phyloP scores from a whole-genome alignment of 2,113 vertebrate species.

The Phylloscopus whistleri region DNA sequence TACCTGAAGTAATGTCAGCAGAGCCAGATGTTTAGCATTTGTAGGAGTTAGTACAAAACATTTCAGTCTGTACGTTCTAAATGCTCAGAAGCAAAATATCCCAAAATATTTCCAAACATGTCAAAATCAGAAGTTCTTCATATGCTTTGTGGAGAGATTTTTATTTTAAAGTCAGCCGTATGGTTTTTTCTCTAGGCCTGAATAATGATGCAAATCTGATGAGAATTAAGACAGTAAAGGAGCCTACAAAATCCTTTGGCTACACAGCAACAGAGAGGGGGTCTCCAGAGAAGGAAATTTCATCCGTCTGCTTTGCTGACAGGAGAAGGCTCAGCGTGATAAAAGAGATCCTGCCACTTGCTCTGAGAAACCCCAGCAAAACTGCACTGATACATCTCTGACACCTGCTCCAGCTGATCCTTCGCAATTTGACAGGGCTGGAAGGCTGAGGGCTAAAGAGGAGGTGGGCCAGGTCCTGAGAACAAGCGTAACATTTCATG shows the following conservation, averaged over 20 bases:
- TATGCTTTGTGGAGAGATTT: not conserved
- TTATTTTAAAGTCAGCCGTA: not conserved
- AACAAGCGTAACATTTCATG: not conserved
- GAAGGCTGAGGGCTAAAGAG: not conserved
- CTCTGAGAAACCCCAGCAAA: constrained; percentile 52
- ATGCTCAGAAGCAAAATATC: constrained; percentile 12
- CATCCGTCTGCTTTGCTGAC: constrained; percentile 70
- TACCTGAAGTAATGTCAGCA: not conserved
- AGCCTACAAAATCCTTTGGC: constrained; percentile 57
- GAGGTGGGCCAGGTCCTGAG: constrained; percentile 10
- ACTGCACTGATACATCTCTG: constrained; percentile 37
- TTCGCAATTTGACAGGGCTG: constrained; percentile 28
- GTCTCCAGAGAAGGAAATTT: constrained; percentile 71
- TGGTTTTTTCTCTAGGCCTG: not conserved
- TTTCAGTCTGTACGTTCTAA: not conserved
- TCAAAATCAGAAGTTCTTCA: not conserved
- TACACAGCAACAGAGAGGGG: constrained; percentile 29
- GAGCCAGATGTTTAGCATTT: constrained; percentile 20
- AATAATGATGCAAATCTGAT: constrained; percentile 50
- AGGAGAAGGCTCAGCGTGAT: constrained; percentile 71
- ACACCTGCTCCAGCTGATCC: constrained; percentile 71
- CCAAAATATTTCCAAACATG: not conserved
- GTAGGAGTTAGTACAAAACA: not conserved
- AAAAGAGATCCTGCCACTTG: constrained; percentile 71
- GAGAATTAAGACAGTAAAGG: constrained; percentile 56